A percentile compares a stretch with the other conserved stretches of the same genome.
Evolutionary conservation across 2,888 invertebrate species (phyloP).

Genomic region (Achlya flavicornis): DNA sequence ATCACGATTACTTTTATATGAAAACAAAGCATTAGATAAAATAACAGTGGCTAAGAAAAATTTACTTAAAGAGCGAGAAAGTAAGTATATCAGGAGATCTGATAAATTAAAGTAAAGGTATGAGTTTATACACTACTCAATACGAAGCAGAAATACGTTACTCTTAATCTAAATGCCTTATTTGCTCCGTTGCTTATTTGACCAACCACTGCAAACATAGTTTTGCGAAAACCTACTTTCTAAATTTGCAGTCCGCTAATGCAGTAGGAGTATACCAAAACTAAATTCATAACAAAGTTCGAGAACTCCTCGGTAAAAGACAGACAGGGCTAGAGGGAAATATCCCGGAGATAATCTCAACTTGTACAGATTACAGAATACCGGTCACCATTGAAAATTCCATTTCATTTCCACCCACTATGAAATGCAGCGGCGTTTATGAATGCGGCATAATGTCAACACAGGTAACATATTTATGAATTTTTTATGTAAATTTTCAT

Average conservation of each 20-base stretch:
- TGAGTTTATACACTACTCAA: not conserved
- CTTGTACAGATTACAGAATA: slow-evolving; percentile 29
- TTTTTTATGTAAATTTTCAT: too few species aligned
- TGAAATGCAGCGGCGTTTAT: slow-evolving; percentile 9
- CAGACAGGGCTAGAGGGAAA: slow-evolving; percentile 37
- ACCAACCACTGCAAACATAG: slow-evolving; percentile 9
- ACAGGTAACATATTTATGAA: slow-evolving; percentile 2
- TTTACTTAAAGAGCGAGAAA: not conserved
- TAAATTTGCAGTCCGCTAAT: slow-evolving; percentile 18
- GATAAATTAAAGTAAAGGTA: too few species aligned
- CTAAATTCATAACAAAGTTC: slow-evolving; percentile 49
- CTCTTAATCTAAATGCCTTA: not conserved
- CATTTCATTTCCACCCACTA: slow-evolving; percentile 23
- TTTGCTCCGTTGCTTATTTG: too few species aligned
- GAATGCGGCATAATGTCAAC: not conserved
- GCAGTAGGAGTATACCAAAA: slow-evolving; percentile 28
- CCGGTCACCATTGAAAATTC: slow-evolving; percentile 31
- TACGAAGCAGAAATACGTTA: too few species aligned
- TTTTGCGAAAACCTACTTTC: slow-evolving; percentile 13
- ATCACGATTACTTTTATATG: too few species aligned
- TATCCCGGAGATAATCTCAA: slow-evolving; percentile 32
- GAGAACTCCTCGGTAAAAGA: slow-evolving; percentile 35
- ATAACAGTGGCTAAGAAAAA: too few species aligned
- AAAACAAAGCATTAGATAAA: too few species aligned
- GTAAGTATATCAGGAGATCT: too few species aligned